Conservation (phyloP, 2,113 vertebrate species). For the Chascanopsetta lugubris region DNA sequence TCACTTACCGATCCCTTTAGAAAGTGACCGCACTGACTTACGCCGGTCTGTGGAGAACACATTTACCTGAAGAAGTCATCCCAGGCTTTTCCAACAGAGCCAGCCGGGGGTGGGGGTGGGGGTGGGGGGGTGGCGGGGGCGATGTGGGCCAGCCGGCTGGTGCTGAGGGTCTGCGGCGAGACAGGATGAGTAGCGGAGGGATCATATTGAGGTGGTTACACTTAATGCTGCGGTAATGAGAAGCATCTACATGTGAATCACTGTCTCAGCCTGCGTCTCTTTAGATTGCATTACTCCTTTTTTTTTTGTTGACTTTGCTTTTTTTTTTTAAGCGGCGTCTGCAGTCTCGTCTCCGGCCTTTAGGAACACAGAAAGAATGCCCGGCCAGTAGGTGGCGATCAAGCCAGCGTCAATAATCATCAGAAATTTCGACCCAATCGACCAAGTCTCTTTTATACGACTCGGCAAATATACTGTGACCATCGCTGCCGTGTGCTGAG, state of each 20-base stretch:
- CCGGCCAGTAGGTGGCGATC: too few relatives aligned
- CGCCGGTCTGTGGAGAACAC: slow-evolving; percentile 26
- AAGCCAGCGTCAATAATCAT: too few relatives aligned
- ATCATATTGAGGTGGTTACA: slow-evolving; percentile 24
- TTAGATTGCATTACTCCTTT: slow-evolving; percentile 1
- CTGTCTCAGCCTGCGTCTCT: slow-evolving; percentile 13
- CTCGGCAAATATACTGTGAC: too few relatives aligned
- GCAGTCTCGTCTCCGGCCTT: too few relatives aligned
- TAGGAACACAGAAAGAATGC: too few relatives aligned
- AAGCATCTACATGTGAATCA: slow-evolving; percentile 5
- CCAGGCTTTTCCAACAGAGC: slow-evolving; percentile 4
- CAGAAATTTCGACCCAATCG: too few relatives aligned
- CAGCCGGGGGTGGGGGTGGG: too few relatives aligned
- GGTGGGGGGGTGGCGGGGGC: too few relatives aligned
- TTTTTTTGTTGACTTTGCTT: neutral
- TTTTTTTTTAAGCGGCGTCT: neutral
- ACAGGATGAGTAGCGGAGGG: neutral
- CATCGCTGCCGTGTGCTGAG: too few relatives aligned
- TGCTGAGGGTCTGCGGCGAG: slow-evolving; percentile 27
- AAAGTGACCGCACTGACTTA: neutral
- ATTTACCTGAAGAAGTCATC: slow-evolving; percentile 57
- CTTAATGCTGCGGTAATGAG: slow-evolving; percentile 18
- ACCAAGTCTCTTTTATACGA: too few relatives aligned
- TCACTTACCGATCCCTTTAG: slow-evolving; percentile 1
- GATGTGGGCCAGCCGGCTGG: slow-evolving; percentile 33